These are phyloP conservation scores for Bettongia penicillata DNA, from an alignment of 2,113 vertebrate genomes.

Conservation along the genomic window DNA sequence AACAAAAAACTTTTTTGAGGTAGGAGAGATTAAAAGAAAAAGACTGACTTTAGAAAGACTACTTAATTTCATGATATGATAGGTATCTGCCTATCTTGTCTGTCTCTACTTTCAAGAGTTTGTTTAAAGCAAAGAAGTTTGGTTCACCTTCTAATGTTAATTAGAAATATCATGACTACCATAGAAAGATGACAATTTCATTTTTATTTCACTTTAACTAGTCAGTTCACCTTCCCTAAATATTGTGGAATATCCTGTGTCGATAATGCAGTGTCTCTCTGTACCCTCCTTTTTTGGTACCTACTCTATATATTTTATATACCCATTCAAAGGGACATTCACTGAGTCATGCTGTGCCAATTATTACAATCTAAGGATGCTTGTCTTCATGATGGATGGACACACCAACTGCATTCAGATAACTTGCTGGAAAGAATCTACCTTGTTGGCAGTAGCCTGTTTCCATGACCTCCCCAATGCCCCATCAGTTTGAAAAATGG, in stretches of 20 bases:
- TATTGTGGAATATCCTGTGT: background rate
- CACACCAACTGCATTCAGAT: conserved; percentile 50
- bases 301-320: background rate
- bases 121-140: background rate
- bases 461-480: conserved; percentile 40
- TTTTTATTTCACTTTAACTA: background rate
- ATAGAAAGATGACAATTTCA: rapidly evolving
- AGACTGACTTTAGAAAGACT: background rate
- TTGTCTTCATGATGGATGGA: conserved; percentile 39
- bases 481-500: conserved; percentile 50
- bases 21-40: background rate
- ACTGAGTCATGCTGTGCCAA: background rate
- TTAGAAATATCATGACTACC: background rate
- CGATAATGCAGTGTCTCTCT: background rate
- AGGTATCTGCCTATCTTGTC: background rate
- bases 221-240: background rate
- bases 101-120: background rate
- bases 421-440: conserved; percentile 53
- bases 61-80: background rate
- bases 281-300: background rate
- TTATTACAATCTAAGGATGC: background rate
- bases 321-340: background rate
- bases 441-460: background rate
- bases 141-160: background rate
- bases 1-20: background rate